Base-by-base conservation (phyloP, 2,888 invertebrate genomes). In the Melipona beecheii region DNA sequence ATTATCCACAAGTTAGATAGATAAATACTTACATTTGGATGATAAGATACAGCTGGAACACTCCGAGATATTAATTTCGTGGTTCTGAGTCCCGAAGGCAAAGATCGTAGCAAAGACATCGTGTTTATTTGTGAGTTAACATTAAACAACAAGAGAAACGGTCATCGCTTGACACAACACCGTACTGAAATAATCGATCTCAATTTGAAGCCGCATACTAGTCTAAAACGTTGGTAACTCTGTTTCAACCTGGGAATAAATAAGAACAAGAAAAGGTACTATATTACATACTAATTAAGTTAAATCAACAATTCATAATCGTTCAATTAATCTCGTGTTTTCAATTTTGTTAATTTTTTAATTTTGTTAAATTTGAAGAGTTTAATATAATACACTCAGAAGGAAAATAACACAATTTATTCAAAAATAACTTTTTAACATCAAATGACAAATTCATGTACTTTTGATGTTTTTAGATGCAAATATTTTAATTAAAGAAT, bases 21-120 rank as follows among this genome's bases (percentile, higher is more conserved):
- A 43, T 43, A 64, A 89, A 92, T 90, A 95, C 95, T 96, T 94
- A 97, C 97, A 93, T 97, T 97, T 81, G 97, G 96, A 93, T 97
- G 97, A 94, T 97, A 97, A 43, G 96, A 95, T 73, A 96, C 95
- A 31, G 95, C 95, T 86, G 96, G 96, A 76, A 96, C 94, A 84
- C 94, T 95, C 54, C 89, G 90, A 15, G 92, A 93, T 62, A 92
- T 74, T 62, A 87, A 86, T 78, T 90, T 92, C 19, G 93, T 90
- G 24, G 91, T 81, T 66, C 83, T 89, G 5, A 94, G 85, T 58
- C 90, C 89, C 36, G 89, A 81, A 75, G 93, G 93, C 86, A 93
- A 83, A 43, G 91, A 76, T 24, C 92, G 90, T 81, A 92, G 88
- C 66, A 93, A 56, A 85, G 94, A 91, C 94, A 94, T 94, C 80